Evolutionary conservation across 2,113 vertebrate genomes (phyloP), one percentile per base, ranked within the genome.

Genomic region (Aphyosemion australe): DNA sequence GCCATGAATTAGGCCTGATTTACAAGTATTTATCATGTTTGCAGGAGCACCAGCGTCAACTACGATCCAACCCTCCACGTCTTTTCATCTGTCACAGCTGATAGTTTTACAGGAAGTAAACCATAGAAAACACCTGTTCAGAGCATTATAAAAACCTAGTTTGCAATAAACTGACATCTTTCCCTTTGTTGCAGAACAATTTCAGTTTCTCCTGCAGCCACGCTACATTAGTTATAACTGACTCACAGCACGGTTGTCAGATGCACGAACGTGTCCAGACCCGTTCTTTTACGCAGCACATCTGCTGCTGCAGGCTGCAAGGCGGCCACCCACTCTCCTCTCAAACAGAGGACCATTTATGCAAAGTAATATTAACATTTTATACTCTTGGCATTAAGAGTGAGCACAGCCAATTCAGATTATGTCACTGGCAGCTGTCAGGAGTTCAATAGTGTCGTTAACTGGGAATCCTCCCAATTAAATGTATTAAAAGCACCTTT

Each of bases 341-440:
- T 21, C 41, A 14, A 68, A 79, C 77, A 77, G 47, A 80, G 32
- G 56, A 51, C 61, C 67, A 66, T 65, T 73, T 71, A 72, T 84
- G 69, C 67, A 82, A 76, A 74, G 64, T 42, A 47, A 43, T 64
- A 64, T 53, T 74, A 82, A 63, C 50, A 14, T 51, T 31, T 50
- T 16, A 59, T 12, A 64, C 19, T 51, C 69, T 70, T 70, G 72
- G 65, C 69, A 52, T 46, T 26, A 53, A 2, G 12, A 34, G 41
- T 69, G 20, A 49, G 60, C 41, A 67, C 37, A 71, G 31, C 57
- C 45, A 49, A 49, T 78, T 62, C 51, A 42, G 14, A 34, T 69
- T 71, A 57, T 46, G 51, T 79, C 61, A 72, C 54, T 37, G 5
- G 61, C 61, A 58, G 61, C 48, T 43, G 64, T 53, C 32, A 32